phyloP scores from a whole-genome alignment of 92 coral and sea anemone species.

The Palythoa caribaeorum region DNA sequence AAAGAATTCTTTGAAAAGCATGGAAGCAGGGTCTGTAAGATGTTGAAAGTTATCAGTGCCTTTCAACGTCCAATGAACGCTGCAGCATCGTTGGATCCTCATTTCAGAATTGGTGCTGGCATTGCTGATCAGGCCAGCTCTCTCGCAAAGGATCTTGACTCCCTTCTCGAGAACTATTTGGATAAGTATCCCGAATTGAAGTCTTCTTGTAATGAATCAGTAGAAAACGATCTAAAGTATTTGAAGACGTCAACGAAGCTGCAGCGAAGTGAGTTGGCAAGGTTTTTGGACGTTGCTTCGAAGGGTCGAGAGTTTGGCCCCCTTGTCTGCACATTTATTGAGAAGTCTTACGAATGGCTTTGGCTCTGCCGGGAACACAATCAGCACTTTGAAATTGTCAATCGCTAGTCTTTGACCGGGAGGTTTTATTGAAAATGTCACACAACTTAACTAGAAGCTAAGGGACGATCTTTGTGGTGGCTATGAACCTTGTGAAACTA shows the following conservation, averaged over 20 bases:
- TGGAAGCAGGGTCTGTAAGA: slow-evolving; percentile 37
- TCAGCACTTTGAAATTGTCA: slow-evolving; percentile 33
- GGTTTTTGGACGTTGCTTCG: slow-evolving; percentile 21
- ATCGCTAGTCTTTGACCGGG: neutral
- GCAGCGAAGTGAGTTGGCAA: slow-evolving; percentile 39
- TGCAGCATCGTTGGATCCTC: neutral
- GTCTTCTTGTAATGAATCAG: slow-evolving; percentile 10
- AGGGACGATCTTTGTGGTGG: neutral
- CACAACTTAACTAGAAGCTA: neutral
- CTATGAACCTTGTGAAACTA: too few relatives aligned
- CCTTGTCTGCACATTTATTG: slow-evolving; percentile 27
- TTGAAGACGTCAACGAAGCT: slow-evolving; percentile 41
- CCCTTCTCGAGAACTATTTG: slow-evolving; percentile 34
- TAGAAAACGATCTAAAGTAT: slow-evolving; percentile 23
- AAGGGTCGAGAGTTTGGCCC: slow-evolving; percentile 35
- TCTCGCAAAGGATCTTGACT: slow-evolving; percentile 27
- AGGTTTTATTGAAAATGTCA: neutral
- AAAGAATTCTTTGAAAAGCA: too few relatives aligned
- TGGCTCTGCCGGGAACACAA: slow-evolving; percentile 42
- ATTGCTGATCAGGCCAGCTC: slow-evolving; percentile 3
- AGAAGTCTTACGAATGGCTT: slow-evolving; percentile 28
- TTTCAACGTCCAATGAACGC: slow-evolving; percentile 30
- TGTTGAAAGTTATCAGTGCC: slow-evolving; percentile 18
- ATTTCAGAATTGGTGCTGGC: slow-evolving; percentile 22
- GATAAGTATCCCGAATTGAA: slow-evolving; percentile 31